phyloP scores from a whole-genome alignment of 2,888 invertebrate genomes.

The Pseudococcus viburni region DNA sequence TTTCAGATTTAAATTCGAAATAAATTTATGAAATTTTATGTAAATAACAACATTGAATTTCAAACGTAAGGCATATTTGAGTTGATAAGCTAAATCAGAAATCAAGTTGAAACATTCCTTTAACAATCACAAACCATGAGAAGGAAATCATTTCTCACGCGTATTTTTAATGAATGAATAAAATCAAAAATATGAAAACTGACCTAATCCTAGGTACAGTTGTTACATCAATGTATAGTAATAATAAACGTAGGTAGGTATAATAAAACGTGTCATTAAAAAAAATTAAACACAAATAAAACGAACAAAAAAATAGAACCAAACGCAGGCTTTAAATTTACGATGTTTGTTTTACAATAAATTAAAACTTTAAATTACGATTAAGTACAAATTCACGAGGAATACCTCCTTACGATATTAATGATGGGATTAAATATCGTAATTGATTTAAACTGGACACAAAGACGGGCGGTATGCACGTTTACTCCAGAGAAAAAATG shows the following conservation, averaged over 20 bases:
- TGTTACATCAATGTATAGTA: background rate
- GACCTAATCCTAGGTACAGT: background rate
- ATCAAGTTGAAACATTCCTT: background rate
- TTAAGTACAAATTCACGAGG: conserved; percentile 24
- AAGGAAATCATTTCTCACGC: background rate
- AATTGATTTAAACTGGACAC: background rate
- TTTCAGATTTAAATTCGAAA: too few species aligned
- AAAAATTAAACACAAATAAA: background rate
- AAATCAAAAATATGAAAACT: background rate
- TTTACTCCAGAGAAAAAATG: too few species aligned
- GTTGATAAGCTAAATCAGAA: background rate
- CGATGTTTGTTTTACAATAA: background rate
- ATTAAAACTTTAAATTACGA: background rate
- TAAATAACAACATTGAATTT: background rate
- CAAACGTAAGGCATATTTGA: too few species aligned
- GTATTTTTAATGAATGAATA: background rate
- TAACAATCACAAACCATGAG: background rate
- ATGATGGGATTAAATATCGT: background rate
- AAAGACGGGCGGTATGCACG: too few species aligned
- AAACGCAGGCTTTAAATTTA: background rate
- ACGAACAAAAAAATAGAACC: background rate
- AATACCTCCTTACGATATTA: background rate
- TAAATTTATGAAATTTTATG: background rate
- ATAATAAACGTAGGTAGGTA: background rate
- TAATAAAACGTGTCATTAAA: conserved; percentile 18